Percentiles rank a stretch among this genome's conserved stretches.
phyloP scores from a whole-genome alignment of 1,140 invertebrate species.

The Heliconius congener region DNA sequence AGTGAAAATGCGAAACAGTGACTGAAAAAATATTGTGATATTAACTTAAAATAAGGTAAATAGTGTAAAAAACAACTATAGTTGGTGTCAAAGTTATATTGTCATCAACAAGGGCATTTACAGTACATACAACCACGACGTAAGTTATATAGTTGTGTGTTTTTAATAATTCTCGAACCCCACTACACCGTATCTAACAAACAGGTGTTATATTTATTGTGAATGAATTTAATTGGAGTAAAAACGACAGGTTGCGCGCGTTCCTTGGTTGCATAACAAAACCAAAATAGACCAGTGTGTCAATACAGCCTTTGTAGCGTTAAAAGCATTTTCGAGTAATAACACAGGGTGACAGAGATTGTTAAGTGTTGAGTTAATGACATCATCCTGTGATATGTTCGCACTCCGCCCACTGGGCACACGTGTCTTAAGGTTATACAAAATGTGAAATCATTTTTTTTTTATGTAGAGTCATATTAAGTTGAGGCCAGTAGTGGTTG shows the following conservation, averaged over 20 bases:
- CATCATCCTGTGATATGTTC: conserved; percentile 69
- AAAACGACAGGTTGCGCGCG: conserved; percentile 38
- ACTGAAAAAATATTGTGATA: conserved; percentile 54
- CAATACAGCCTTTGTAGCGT: conserved; percentile 49
- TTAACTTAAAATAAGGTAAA: conserved; percentile 55
- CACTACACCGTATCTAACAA: conserved; percentile 25
- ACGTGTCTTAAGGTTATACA: conserved; percentile 66
- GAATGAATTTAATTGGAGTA: conserved; percentile 55
- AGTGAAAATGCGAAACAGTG: conserved; percentile 60
- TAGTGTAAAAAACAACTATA: conserved; percentile 28
- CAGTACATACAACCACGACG: conserved; percentile 33
- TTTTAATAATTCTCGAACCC: conserved; percentile 28
- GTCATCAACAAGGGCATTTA: conserved; percentile 55
- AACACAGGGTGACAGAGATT: conserved; percentile 59
- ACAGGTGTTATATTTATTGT: conserved; percentile 58
- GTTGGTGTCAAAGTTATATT: neutral
- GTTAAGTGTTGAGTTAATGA: conserved; percentile 64
- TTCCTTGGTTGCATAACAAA: conserved; percentile 53
- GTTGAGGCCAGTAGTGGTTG: too few relatives aligned
- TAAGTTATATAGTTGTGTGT: conserved; percentile 37
- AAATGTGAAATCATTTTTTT: conserved; percentile 30
- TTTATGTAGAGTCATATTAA: too few relatives aligned
- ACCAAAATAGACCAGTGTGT: conserved; percentile 58
- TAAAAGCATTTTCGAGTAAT: conserved; percentile 46
- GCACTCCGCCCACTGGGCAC: conserved; percentile 66